phyloP scores from a whole-genome alignment of 2,888 invertebrate species.

The Gerosis bhagava region DNA sequence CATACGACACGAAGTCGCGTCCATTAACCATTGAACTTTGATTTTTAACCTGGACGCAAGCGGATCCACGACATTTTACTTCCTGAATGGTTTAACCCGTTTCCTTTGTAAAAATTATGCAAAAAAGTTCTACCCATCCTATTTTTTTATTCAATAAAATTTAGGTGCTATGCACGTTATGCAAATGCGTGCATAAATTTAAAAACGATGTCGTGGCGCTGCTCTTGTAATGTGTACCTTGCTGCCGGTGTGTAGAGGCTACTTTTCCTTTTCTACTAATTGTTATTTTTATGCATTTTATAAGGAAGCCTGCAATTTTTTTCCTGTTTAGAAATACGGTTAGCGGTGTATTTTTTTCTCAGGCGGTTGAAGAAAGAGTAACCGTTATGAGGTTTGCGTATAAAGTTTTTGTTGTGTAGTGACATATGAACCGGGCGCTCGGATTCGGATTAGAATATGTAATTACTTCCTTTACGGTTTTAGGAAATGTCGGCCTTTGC shows the following conservation, averaged over 20 bases:
- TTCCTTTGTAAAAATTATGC: slow-evolving; percentile 82
- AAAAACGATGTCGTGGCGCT: slow-evolving; percentile 43
- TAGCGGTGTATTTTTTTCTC: slow-evolving; percentile 77
- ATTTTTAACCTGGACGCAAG: slow-evolving; percentile 48
- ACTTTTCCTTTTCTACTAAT: slow-evolving; percentile 40
- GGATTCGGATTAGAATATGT: slow-evolving; percentile 79
- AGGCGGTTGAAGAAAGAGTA: slow-evolving; percentile 55
- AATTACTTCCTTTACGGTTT: slow-evolving; percentile 81
- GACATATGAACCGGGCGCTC: slow-evolving; percentile 76
- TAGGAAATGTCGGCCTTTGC: slow-evolving; percentile 62
- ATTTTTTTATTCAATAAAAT: slow-evolving; percentile 82
- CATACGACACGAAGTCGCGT: slow-evolving; percentile 44
- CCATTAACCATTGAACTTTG: slow-evolving; percentile 43
- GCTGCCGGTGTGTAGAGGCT: slow-evolving; percentile 36
- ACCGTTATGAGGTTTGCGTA: slow-evolving; percentile 70
- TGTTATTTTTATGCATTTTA: slow-evolving; percentile 58
- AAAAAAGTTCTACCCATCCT: slow-evolving; percentile 83
- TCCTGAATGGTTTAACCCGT: slow-evolving; percentile 80
- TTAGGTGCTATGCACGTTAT: slow-evolving; percentile 82
- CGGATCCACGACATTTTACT: slow-evolving; percentile 75
- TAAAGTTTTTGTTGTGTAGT: slow-evolving; percentile 66
- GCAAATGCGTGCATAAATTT: slow-evolving; percentile 83
- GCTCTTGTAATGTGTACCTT: slow-evolving; percentile 42
- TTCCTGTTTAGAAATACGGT: slow-evolving; percentile 65
- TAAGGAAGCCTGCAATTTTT: slow-evolving; percentile 73